phyloP scores from a whole-genome alignment of 2,797 vertebrate species.

The Nyctalus aviator region DNA sequence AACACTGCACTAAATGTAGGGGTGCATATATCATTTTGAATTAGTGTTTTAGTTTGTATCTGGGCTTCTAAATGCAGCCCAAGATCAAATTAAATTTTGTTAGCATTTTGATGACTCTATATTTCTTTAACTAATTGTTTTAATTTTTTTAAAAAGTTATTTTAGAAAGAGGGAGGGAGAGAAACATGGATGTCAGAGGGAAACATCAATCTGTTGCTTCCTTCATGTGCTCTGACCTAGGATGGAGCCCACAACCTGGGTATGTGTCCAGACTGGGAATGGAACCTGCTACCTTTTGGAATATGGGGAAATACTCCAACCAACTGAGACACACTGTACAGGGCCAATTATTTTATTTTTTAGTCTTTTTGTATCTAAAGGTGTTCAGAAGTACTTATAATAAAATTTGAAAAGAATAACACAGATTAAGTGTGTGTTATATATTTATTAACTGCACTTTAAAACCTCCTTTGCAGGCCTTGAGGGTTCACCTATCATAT shows the following conservation, averaged over 20 bases:
- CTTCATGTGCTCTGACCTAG: too few species aligned
- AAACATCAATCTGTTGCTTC: too few species aligned
- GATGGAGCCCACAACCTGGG: too few species aligned
- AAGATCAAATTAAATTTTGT: conserved; percentile 56
- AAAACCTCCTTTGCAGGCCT: background rate
- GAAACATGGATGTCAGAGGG: too few species aligned
- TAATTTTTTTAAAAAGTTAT: background rate
- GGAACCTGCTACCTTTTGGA: too few species aligned
- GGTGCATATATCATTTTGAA: background rate
- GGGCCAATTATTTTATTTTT: background rate
- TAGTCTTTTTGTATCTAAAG: background rate
- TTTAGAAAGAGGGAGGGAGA: too few species aligned
- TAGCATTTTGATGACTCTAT: background rate
- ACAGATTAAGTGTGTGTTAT: background rate
- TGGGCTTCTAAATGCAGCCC: background rate
- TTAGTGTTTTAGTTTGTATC: background rate
- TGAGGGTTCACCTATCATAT: background rate
- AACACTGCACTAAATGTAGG: background rate
- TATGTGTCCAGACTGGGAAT: too few species aligned
- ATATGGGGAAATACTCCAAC: too few species aligned
- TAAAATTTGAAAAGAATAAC: conserved; percentile 30
- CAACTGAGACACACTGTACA: too few species aligned
- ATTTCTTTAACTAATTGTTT: background rate
- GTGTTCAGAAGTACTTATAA: background rate
- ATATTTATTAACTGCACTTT: conserved; percentile 6